These are phyloP conservation scores for Microctonus aethiopoides DNA, from an alignment of 2,888 invertebrate species.

Conservation along the genomic window DNA sequence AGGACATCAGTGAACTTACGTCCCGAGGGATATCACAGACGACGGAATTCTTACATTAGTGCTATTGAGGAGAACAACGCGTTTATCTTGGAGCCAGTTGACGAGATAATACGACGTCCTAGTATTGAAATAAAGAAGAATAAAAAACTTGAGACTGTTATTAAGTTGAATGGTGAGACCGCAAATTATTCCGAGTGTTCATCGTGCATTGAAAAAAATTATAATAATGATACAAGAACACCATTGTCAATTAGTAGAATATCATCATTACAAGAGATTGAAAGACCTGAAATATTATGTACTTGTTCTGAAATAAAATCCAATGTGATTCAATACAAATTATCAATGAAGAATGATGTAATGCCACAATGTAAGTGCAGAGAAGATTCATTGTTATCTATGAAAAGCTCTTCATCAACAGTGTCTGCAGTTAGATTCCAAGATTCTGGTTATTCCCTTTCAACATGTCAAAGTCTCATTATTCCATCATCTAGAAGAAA, in stretches of 20 bases:
- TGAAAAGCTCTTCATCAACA: constrained; percentile 43
- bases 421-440: constrained; percentile 43
- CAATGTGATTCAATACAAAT: constrained; percentile 32
- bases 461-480: constrained; percentile 58
- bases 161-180: constrained; percentile 49
- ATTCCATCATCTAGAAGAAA: constrained; percentile 50
- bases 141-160: constrained; percentile 31
- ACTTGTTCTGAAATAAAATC: constrained; percentile 45
- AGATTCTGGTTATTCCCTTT: constrained; percentile 54
- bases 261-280: constrained; percentile 45
- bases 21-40: constrained; percentile 37
- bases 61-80: constrained; percentile 50
- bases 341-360: constrained; percentile 16
- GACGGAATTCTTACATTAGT: constrained; percentile 55
- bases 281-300: constrained; percentile 49
- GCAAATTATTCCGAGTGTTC: constrained; percentile 42
- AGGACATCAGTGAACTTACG: constrained; percentile 28
- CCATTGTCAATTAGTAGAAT: constrained; percentile 47
- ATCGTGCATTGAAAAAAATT: constrained; percentile 31
- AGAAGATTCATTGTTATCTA: constrained; percentile 42
- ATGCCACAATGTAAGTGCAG: constrained; percentile 34
- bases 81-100: constrained; percentile 39
- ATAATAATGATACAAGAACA: constrained; percentile 40
- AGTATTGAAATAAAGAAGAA: constrained; percentile 39
- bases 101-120: constrained; percentile 37